A percentile compares a stretch with the other conserved stretches of the same genome.
phyloP scores from a whole-genome alignment of 2,888 invertebrate species.

The Hermaeophaga mercurialis region DNA sequence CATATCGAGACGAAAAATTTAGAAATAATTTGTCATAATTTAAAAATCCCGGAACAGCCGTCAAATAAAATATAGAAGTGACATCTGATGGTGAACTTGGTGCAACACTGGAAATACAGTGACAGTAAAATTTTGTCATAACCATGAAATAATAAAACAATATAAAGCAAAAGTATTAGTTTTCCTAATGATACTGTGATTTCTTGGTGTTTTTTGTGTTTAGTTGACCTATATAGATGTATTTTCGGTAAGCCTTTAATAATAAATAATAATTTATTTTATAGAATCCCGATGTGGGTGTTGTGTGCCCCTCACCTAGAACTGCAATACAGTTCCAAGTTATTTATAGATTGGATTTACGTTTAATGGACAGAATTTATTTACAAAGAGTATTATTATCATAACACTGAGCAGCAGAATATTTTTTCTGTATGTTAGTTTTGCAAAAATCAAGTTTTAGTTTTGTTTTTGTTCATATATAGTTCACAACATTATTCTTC shows the following conservation, averaged over 20 bases:
- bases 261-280: constrained; percentile 17
- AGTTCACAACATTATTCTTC: background rate
- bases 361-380: constrained; percentile 37
- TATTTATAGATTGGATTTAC: constrained; percentile 45
- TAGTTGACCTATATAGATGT: constrained; percentile 33
- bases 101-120: constrained; percentile 21
- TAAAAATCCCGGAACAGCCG: constrained; percentile 27
- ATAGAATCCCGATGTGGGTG: constrained; percentile 41
- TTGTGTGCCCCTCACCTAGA: constrained; percentile 34
- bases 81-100: constrained; percentile 36
- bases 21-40: constrained; percentile 23
- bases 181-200: constrained; percentile 40
- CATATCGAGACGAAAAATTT: constrained; percentile 26
- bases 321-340: constrained; percentile 33
- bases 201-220: constrained; percentile 37
- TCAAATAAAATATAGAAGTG: constrained; percentile 28
- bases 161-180: constrained; percentile 40
- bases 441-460: constrained; percentile 15
- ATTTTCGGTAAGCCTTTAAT: constrained; percentile 34
- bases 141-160: constrained; percentile 49
- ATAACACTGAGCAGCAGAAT: constrained; percentile 15
- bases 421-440: constrained; percentile 12
- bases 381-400: constrained; percentile 34
- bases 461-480: constrained; percentile 12
- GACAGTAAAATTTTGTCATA: constrained; percentile 46